Percentiles rank a stretch among this genome's conserved stretches.
Conservation (phyloP, 2,113 vertebrate species). For the Calyptommatus sinebrachiatus region DNA sequence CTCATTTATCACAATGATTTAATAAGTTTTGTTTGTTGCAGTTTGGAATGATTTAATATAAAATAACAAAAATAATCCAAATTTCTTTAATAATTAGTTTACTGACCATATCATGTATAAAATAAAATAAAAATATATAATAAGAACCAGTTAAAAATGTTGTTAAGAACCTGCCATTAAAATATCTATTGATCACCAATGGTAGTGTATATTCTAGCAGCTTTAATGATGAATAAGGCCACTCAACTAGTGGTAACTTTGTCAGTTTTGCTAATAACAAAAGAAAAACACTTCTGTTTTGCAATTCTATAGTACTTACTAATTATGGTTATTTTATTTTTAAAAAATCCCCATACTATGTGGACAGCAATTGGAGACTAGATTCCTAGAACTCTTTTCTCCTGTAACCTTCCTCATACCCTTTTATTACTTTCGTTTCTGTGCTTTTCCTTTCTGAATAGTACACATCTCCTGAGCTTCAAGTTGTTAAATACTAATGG, state of each 20-base stretch:
- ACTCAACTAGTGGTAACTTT: too few relatives aligned
- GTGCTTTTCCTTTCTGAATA: neutral
- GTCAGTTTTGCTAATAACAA: neutral
- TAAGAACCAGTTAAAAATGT: too few relatives aligned
- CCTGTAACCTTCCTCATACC: neutral
- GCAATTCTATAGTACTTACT: conserved; percentile 6
- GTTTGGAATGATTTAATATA: conserved; percentile 17
- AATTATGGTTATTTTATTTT: conserved; percentile 22
- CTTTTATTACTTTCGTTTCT: neutral
- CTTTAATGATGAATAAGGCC: too few relatives aligned
- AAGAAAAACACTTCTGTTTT: conserved; percentile 16
- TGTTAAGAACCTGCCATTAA: too few relatives aligned
- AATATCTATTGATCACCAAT: too few relatives aligned
- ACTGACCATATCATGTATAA: too few relatives aligned
- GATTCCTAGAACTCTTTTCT: neutral
- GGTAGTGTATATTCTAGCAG: too few relatives aligned
- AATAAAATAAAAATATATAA: too few relatives aligned
- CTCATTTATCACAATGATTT: neutral
- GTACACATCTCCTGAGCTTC: neutral
- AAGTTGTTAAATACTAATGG: neutral
- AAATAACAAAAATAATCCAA: too few relatives aligned
- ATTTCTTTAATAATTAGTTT: too few relatives aligned
- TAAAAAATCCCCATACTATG: neutral
- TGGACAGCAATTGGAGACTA: neutral
- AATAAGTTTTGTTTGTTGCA: conserved; percentile 37